A percentile compares a stretch with the other conserved stretches of the same genome.
These are phyloP conservation scores for Phorcus lineatus DNA, from an alignment of 2,888 invertebrate genomes.

Conservation along the genomic window DNA sequence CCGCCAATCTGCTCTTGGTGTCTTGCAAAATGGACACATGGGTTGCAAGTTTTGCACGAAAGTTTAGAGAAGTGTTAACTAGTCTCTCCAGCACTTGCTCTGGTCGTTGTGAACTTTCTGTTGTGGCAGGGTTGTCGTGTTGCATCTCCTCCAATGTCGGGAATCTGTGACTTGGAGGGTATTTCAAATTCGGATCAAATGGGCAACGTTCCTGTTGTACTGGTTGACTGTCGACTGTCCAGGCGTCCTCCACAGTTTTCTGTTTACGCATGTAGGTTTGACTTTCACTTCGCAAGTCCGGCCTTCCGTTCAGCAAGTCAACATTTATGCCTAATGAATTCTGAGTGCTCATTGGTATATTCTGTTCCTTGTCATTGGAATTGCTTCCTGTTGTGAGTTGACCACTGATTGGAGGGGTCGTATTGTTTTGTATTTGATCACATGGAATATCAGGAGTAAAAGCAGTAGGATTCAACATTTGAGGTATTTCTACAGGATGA, in stretches of 20 bases:
- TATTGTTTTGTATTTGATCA: too few relatives aligned
- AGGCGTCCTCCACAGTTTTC: not conserved
- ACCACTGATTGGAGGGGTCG: too few relatives aligned
- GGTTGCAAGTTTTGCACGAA: too few relatives aligned
- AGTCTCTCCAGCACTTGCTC: too few relatives aligned
- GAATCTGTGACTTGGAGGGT: not conserved
- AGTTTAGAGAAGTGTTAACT: too few relatives aligned
- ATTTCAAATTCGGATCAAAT: not conserved
- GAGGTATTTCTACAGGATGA: too few relatives aligned
- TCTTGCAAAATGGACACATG: too few relatives aligned
- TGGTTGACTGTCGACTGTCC: not conserved
- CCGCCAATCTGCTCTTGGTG: too few relatives aligned
- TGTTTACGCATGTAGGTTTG: not conserved
- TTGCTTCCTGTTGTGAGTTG: too few relatives aligned
- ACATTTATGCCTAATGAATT: not conserved
- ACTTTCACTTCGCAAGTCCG: not conserved
- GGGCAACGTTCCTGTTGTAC: not conserved
- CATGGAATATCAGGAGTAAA: too few relatives aligned
- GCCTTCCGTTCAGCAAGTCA: not conserved
- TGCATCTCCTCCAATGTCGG: not conserved
- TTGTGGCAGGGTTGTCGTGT: not conserved
- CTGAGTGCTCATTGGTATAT: not conserved
- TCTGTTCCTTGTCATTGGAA: not conserved
- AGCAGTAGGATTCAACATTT: too few relatives aligned
- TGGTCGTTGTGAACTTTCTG: too few relatives aligned